Base-by-base conservation (phyloP, 2,888 invertebrate genomes). In the Poecilobothrus nobilitatus region DNA sequence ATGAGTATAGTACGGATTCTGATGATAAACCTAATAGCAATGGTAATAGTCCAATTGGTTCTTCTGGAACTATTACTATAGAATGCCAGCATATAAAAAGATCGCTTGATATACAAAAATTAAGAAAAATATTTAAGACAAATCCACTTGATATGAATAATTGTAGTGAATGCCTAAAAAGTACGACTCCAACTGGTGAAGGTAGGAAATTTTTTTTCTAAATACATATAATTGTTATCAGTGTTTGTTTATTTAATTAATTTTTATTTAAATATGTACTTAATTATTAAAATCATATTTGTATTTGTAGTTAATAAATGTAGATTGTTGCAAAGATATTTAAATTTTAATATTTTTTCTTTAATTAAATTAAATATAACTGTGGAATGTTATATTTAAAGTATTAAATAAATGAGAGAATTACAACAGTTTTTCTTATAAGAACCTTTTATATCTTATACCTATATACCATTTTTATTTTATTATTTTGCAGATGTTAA, bases 81-180 rank as follows among this genome's bases (percentile, higher is more conserved):
- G 84, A 85, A 76, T 92, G 92, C 78, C 84, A 84, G 74, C 92
- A 92, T 81, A 85, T 90, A 68, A 83, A 84, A 12, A 90, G 89
- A 79, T 86, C 90, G 4, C 86, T 91, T 20, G 89, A 89, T 76
- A 79, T 89, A 68, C 79, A 83, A 1, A 83, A 83, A 68, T 78
- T 90, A 63, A 87, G 87, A 74, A 88, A 87, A 76, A 76, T 83
- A 6, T 76, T 89, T 2, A 88, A 83, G 71, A 71, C 76, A 5
- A 81, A 79, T 8, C 86, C 87, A 1, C 83, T 86, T 72, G 82
- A 84, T 27, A 83, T 81, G 15, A 84, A 86, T 69, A 77, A 76
- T 10, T 90, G 90, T 74, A 75, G 80, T 0, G 85, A 85, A 73
- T 88, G 89, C 81, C 80, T 85, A 76, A 87, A 87, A 80, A 79